These are phyloP conservation scores for Plodia interpunctella DNA, from an alignment of 1,140 invertebrate species.

Conservation along the genomic window DNA sequence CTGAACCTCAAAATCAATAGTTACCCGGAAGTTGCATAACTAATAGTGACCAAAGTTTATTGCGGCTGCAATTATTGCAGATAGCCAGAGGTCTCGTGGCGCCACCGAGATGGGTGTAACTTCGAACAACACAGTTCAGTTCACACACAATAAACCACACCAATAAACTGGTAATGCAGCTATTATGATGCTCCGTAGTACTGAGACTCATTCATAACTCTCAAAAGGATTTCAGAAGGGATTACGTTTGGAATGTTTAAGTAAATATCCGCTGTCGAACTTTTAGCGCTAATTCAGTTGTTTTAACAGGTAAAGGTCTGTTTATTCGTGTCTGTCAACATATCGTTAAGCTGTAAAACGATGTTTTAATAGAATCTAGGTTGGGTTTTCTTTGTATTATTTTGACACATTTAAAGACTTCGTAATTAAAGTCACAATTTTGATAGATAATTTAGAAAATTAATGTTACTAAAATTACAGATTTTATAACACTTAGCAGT, in stretches of 20 bases:
- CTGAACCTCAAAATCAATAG: not conserved
- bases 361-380: not conserved
- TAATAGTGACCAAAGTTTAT: constrained; percentile 10
- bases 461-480: too few species aligned
- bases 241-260: constrained; percentile 24
- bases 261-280: constrained; percentile 21
- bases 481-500: too few species aligned
- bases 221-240: constrained; percentile 17
- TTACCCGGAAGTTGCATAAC: not conserved
- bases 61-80: not conserved
- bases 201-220: constrained; percentile 32
- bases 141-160: constrained; percentile 31
- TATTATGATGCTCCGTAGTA: constrained; percentile 15
- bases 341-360: not conserved
- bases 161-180: constrained; percentile 29
- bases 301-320: constrained; percentile 10
- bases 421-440: too few species aligned
- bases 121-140: constrained; percentile 17
- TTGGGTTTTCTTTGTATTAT: too few species aligned
- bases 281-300: not conserved
- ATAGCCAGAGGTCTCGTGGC: constrained; percentile 16
- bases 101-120: constrained; percentile 23
- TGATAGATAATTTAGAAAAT: too few species aligned
- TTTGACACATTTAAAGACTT: too few species aligned
- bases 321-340: not conserved